Evolutionary conservation across 2,113 vertebrate species (phyloP).

Genomic region (Tachysurus fulvidraco): DNA sequence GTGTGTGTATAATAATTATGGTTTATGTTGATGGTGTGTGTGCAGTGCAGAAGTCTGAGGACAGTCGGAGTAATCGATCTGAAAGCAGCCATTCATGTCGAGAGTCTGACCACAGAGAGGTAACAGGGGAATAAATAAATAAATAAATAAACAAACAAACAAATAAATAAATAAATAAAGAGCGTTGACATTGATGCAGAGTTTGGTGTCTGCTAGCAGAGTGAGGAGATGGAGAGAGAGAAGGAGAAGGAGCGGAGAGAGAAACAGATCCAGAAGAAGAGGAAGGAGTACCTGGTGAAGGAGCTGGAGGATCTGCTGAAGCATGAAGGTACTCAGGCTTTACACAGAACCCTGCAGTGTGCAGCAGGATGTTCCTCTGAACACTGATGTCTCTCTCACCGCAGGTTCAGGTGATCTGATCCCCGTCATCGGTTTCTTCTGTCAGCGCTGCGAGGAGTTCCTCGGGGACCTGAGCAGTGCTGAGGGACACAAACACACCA

Average conservation of each 20-base stretch:
- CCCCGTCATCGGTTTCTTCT: slow-evolving; percentile 94
- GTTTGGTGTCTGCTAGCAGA: slow-evolving; percentile 63
- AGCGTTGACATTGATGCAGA: background rate
- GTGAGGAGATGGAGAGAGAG: slow-evolving; percentile 72
- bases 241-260: slow-evolving; percentile 73
- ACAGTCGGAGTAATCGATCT: slow-evolving; percentile 41
- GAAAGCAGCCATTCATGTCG: slow-evolving; percentile 47
- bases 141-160: too few species aligned
- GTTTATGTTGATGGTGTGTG: background rate
- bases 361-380: too few species aligned
- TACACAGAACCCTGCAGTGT: background rate
- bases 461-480: slow-evolving; percentile 85
- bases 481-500: slow-evolving; percentile 78
- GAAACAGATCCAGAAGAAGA: slow-evolving; percentile 77
- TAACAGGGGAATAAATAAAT: background rate
- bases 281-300: slow-evolving; percentile 82
- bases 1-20: background rate
- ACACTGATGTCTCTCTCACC: background rate
- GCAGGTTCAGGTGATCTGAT: slow-evolving; percentile 85
- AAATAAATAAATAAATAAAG: background rate
- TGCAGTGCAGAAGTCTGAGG: slow-evolving; percentile 41
- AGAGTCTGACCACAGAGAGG: slow-evolving; percentile 68
- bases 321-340: slow-evolving; percentile 79
- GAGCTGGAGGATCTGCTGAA: slow-evolving; percentile 85
- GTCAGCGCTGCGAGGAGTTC: slow-evolving; percentile 92